Evolutionary conservation across 2,888 invertebrate species (phyloP).

Genomic region (Aspidiotus destructor): DNA sequence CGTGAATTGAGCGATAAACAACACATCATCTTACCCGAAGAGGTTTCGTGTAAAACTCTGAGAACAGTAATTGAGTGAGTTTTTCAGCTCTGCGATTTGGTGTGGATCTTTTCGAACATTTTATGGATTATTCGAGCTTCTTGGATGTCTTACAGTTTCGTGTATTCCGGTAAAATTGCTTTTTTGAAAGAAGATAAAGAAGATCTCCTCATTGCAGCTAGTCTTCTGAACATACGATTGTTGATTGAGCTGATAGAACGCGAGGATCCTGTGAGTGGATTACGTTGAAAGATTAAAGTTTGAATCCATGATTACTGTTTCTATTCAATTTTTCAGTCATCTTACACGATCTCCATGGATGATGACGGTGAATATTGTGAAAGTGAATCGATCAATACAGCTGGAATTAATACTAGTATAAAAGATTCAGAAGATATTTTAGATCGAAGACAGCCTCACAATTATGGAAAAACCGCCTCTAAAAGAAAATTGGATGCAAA

Average conservation of each 20-base stretch:
- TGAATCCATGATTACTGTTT: neutral
- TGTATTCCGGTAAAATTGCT: conserved; percentile 22
- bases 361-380: conserved; percentile 15
- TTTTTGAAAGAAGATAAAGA: conserved; percentile 21
- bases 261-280: conserved; percentile 17
- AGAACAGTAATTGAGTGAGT: conserved; percentile 23
- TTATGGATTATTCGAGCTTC: neutral
- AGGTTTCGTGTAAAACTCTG: conserved; percentile 28
- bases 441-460: no score
- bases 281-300: neutral
- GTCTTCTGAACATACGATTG: conserved; percentile 18
- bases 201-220: conserved; percentile 17
- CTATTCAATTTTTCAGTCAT: conserved; percentile 8
- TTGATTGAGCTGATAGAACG: conserved; percentile 19
- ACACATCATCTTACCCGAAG: conserved; percentile 24
- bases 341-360: conserved; percentile 24
- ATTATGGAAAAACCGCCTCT: neutral
- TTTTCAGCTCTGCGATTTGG: neutral
- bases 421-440: no score
- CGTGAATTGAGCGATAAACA: conserved; percentile 25
- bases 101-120: neutral
- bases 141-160: conserved; percentile 12
- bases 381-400: neutral
- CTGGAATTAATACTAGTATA: no score
- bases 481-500: conserved; percentile 22